A percentile compares a stretch with the other conserved stretches of the same genome.
phyloP scores from a whole-genome alignment of 2,113 vertebrate genomes.

The Myiagra hebetior region DNA sequence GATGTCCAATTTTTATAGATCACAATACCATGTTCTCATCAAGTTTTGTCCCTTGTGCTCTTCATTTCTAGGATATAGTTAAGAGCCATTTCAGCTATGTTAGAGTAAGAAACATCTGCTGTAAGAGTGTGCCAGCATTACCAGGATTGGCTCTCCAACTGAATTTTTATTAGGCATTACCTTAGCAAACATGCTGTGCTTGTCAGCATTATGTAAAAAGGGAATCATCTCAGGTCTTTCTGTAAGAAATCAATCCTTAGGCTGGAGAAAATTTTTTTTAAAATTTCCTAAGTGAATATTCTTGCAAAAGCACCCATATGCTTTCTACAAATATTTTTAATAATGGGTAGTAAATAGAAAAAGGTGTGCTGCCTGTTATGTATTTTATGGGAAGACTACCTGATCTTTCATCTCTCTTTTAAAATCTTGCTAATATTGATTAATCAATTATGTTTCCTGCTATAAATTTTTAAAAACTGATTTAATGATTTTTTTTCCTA shows the following conservation, averaged over 20 bases:
- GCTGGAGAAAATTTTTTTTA: neutral
- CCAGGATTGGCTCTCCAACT: neutral
- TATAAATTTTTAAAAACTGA: neutral
- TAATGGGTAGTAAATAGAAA: neutral
- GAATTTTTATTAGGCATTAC: neutral
- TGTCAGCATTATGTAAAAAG: neutral
- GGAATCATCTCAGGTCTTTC: neutral
- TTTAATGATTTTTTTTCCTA: neutral
- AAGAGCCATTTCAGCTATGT: neutral
- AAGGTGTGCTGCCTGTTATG: neutral
- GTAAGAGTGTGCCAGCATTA: neutral
- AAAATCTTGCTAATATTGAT: neutral
- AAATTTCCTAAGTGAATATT: neutral
- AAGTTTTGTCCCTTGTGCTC: neutral
- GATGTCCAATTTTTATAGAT: neutral
- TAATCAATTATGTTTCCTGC: neutral
- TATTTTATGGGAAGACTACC: neutral
- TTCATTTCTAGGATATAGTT: neutral
- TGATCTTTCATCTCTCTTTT: neutral
- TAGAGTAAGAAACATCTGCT: conserved; percentile 17
- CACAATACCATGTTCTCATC: neutral
- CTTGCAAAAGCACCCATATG: neutral
- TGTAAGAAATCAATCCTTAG: neutral
- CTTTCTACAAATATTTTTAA: neutral
- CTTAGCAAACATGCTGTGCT: neutral